Evolutionary conservation across 2,888 invertebrate species (phyloP).

Genomic region (Acanthosepion esculentum): DNA sequence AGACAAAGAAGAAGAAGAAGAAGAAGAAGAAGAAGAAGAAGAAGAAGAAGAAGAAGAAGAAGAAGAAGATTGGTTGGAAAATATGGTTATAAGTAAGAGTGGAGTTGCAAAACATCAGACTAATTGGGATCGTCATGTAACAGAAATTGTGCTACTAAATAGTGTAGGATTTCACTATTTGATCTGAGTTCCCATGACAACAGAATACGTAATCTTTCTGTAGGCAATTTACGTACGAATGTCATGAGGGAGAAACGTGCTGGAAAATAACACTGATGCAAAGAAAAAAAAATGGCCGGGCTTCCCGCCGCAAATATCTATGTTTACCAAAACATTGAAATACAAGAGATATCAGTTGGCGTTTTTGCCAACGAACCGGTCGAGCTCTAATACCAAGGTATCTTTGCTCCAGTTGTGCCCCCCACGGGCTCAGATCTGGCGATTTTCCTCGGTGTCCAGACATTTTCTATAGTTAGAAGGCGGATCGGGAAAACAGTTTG

Average conservation of each 20-base stretch:
- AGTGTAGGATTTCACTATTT: constrained; percentile 10
- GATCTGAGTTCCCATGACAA: constrained; percentile 11
- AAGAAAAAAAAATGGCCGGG: neutral
- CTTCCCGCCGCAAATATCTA: neutral
- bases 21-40: neutral
- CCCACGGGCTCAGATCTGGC: too few species aligned
- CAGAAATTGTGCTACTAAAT: neutral
- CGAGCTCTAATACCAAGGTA: too few species aligned
- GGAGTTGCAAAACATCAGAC: neutral
- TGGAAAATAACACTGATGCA: neutral
- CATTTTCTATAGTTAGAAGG: too few species aligned
- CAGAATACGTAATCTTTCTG: neutral
- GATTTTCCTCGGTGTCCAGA: too few species aligned
- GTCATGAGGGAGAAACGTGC: neutral
- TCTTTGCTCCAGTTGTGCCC: too few species aligned
- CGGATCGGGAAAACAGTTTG: too few species aligned
- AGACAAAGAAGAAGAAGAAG: neutral
- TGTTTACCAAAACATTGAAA: constrained; percentile 6
- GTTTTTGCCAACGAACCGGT: neutral
- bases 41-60: neutral
- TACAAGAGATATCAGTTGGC: neutral
- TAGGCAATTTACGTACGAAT: neutral
- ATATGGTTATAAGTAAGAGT: neutral
- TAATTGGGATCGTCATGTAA: neutral
- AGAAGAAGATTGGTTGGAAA: neutral